Conservation (phyloP, 2,888 invertebrate genomes). For the Folsomia candida region DNA sequence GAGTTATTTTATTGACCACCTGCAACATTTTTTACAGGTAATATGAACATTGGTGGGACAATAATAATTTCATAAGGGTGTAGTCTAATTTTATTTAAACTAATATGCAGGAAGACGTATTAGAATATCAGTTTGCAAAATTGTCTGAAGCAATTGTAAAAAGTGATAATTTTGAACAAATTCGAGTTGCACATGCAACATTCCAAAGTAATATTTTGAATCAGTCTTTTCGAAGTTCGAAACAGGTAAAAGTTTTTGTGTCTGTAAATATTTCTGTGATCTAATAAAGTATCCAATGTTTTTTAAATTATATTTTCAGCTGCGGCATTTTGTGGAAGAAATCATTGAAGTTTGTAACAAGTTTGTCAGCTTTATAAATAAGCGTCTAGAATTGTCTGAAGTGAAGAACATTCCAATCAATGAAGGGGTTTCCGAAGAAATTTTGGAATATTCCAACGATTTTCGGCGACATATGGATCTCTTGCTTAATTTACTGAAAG, state of each 20-base stretch:
- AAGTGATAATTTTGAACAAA: slow-evolving; percentile 50
- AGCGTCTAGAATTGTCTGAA: slow-evolving; percentile 41
- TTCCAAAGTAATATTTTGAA: slow-evolving; percentile 46
- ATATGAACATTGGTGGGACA: not conserved
- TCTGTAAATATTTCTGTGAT: not conserved
- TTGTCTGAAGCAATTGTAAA: slow-evolving; percentile 40
- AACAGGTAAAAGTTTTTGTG: slow-evolving; percentile 22
- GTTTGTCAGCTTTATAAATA: slow-evolving; percentile 39
- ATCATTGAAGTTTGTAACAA: slow-evolving; percentile 43
- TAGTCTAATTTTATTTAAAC: not conserved
- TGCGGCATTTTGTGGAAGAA: slow-evolving; percentile 44
- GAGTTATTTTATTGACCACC: slow-evolving; percentile 49
- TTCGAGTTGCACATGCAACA: slow-evolving; percentile 40
- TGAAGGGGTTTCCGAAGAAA: slow-evolving; percentile 46
- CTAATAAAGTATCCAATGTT: not conserved
- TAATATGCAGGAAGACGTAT: slow-evolving; percentile 41
- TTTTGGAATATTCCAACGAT: slow-evolving; percentile 35
- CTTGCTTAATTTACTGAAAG: slow-evolving; percentile 43
- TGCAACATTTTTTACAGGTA: slow-evolving; percentile 49
- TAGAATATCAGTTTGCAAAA: slow-evolving; percentile 46
- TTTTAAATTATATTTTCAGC: slow-evolving; percentile 15
- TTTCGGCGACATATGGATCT: slow-evolving; percentile 47
- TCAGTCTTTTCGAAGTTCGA: slow-evolving; percentile 46
- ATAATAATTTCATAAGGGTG: not conserved
- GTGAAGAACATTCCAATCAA: slow-evolving; percentile 38